Percentiles rank a stretch among this genome's conserved stretches.
phyloP scores from a whole-genome alignment of 2,797 vertebrate genomes.

The Trachops cirrhosus region DNA sequence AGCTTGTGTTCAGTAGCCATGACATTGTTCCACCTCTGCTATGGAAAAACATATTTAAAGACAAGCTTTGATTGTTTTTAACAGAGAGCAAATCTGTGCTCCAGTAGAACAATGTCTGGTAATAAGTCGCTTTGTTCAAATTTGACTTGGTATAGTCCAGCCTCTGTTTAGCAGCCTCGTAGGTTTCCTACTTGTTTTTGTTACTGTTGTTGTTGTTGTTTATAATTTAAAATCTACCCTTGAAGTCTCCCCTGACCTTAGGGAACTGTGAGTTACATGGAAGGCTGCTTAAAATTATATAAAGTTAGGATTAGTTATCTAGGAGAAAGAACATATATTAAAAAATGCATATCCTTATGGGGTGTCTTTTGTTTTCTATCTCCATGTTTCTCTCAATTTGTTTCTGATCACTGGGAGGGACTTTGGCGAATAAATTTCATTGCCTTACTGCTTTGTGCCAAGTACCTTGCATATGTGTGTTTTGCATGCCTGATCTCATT shows the following conservation, averaged over 20 bases:
- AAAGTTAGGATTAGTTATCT: not conserved
- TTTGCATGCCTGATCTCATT: not conserved
- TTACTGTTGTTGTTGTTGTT: not conserved
- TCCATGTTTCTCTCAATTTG: no score
- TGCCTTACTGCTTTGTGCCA: not conserved
- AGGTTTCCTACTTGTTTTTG: not conserved
- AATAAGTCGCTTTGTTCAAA: not conserved
- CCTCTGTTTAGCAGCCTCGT: not conserved
- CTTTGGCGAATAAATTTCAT: not conserved
- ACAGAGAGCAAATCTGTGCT: not conserved
- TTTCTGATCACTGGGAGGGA: not conserved
- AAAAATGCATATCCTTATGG: not conserved
- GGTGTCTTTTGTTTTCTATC: not conserved
- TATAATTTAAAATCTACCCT: not conserved
- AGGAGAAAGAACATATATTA: not conserved
- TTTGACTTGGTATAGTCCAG: not conserved
- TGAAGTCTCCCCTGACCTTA: not conserved
- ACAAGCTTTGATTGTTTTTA: not conserved
- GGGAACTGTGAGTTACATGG: not conserved
- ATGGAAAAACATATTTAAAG: not conserved
- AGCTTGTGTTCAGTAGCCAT: not conserved
- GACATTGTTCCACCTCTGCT: not conserved
- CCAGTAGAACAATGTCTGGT: not conserved
- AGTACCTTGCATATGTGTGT: not conserved
- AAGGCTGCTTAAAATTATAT: not conserved